phyloP scores from a whole-genome alignment of 2,113 vertebrate genomes.

The Aix galericulata region DNA sequence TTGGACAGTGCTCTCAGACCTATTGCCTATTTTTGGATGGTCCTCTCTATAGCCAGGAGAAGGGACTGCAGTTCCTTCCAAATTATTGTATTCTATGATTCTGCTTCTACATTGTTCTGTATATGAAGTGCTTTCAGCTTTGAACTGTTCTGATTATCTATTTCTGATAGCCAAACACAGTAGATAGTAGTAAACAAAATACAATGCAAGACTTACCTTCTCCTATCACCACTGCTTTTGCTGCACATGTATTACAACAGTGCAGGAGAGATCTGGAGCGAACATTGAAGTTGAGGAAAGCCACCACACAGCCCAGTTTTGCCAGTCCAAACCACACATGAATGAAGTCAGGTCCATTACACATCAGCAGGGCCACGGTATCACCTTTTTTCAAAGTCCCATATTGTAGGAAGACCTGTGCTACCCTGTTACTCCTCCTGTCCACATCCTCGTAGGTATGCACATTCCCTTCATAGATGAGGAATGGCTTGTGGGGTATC shows the following conservation, averaged over 20 bases:
- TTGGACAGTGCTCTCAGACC: too few relatives aligned
- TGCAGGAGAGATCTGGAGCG: slow-evolving; percentile 78
- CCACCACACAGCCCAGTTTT: slow-evolving; percentile 82
- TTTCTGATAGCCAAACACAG: not conserved
- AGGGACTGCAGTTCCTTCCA: too few relatives aligned
- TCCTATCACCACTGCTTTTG: slow-evolving; percentile 80
- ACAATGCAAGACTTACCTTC: slow-evolving; percentile 72
- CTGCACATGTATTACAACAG: slow-evolving; percentile 79
- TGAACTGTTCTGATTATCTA: not conserved
- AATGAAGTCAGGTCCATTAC: slow-evolving; percentile 86
- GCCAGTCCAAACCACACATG: slow-evolving; percentile 84
- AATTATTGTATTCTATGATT: too few relatives aligned
- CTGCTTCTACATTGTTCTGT: too few relatives aligned
- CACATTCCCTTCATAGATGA: slow-evolving; percentile 77
- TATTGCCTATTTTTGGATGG: too few relatives aligned
- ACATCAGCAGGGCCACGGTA: slow-evolving; percentile 86
- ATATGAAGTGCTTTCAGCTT: not conserved
- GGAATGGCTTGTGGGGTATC: slow-evolving; percentile 80
- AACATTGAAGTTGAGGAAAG: slow-evolving; percentile 86
- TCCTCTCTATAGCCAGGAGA: too few relatives aligned
- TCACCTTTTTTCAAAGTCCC: slow-evolving; percentile 71
- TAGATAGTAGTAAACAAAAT: not conserved
- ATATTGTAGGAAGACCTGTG: slow-evolving; percentile 71
- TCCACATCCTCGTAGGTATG: slow-evolving; percentile 83
- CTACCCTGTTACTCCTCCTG: slow-evolving; percentile 80